Base-by-base conservation (phyloP, 2,888 invertebrate species). In the Amphipyra berbera region DNA sequence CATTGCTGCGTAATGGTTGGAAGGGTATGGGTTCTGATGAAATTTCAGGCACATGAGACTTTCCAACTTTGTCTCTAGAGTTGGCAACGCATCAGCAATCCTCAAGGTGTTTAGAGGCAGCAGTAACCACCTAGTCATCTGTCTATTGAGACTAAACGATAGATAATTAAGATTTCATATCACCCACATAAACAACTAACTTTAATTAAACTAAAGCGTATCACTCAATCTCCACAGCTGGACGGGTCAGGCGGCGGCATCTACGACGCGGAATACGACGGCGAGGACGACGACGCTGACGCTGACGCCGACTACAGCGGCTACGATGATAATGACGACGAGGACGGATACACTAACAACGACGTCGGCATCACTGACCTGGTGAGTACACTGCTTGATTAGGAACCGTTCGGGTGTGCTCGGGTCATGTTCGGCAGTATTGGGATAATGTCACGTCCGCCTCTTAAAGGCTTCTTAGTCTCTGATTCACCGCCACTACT, bases 241-340 rank as follows among this genome's bases (percentile, higher is more conserved):
- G 90, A 90, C 13, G 93, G 92, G 0, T 93, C 94, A 0, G 94
- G 92, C 56, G 84, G 75, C 37, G 68, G 85, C 80, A 52, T 90
- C 48, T 94, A 93, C 72, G 92, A 93, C 76, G 91, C 89, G 8
- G 95, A 95, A 13, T 95, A 91, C 48, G 92, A 91, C 69, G 86
- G 78, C 56, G 94, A 92, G 6, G 95, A 95, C 21, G 95, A 90
- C 6, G 91, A 88, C 46, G 70, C 40, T 0, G 91, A 88, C 50
- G 63, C 47, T 1, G 87, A 83, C 55, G 87, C 73, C 15, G 90
- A 93, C 78, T 90, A 91, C 87, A 90, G 91, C 85, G 92, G 91
- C 9, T 90, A 90, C 77, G 91, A 90, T 68, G 90, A 92, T 56
- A 86, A 87, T 12, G 81, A 79, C 15, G 78, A 79, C 35, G 90